Evolutionary conservation across 2,113 vertebrate genomes (phyloP).

Genomic region (Castor canadensis): DNA sequence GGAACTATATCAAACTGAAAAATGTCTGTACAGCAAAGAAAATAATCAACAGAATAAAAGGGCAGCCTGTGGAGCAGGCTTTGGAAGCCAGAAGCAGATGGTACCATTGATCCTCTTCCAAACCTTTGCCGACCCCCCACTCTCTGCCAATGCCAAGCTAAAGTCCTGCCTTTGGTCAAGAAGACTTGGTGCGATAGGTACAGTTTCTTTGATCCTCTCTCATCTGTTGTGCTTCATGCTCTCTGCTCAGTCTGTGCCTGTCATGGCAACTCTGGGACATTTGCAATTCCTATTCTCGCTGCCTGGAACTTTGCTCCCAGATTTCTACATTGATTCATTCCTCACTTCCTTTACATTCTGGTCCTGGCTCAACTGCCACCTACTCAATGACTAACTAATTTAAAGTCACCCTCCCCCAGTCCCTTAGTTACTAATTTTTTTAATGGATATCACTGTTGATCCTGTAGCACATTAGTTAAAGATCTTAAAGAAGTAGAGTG

Average conservation of each 20-base stretch:
- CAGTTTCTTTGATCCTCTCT: background rate
- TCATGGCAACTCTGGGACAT: background rate
- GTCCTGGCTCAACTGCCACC: background rate
- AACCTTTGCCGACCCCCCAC: background rate
- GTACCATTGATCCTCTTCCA: background rate
- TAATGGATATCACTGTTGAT: background rate
- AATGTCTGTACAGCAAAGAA: background rate
- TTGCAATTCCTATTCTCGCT: background rate
- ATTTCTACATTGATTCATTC: background rate
- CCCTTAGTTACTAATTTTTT: background rate
- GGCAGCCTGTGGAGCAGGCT: background rate
- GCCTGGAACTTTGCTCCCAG: too few species aligned
- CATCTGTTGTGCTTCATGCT: accelerated
- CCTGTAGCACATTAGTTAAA: background rate
- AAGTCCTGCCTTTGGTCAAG: background rate
- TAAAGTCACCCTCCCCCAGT: background rate
- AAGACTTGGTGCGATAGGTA: background rate
- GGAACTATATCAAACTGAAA: background rate
- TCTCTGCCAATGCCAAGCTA: background rate
- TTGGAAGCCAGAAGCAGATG: background rate
- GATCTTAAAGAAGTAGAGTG: background rate
- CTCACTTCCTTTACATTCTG: background rate
- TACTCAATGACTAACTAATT: background rate
- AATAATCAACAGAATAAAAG: background rate
- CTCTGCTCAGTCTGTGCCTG: background rate